Evolutionary conservation across 2,797 vertebrate genomes (phyloP).

Genomic region (Valencia hispanica): DNA sequence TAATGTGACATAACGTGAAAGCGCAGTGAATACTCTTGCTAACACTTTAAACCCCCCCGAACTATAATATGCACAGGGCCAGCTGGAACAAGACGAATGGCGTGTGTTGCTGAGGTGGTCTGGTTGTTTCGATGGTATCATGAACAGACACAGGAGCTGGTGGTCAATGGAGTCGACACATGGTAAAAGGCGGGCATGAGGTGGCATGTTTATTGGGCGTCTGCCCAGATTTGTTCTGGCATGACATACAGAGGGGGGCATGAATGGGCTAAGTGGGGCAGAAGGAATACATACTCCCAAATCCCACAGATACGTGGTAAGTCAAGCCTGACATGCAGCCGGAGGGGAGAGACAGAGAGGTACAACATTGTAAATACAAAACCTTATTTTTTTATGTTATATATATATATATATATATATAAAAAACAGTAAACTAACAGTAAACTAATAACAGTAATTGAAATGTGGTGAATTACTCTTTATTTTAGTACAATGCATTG

Average conservation of each 20-base stretch:
- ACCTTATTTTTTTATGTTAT: too few relatives aligned
- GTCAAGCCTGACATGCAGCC: conserved; percentile 92
- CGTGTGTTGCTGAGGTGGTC: conserved; percentile 37
- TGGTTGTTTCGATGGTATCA: conserved; percentile 47
- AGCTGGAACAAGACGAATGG: conserved; percentile 15
- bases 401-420: too few relatives aligned
- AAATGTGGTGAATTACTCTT: background rate
- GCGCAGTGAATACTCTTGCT: background rate
- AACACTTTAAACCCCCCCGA: background rate
- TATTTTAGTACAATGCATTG: background rate
- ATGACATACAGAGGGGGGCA: conserved; percentile 56
- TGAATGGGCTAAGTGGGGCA: conserved; percentile 72
- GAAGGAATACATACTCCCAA: conserved; percentile 93
- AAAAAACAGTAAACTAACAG: too few relatives aligned
- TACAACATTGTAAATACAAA: conserved; percentile 48
- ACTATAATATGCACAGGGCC: background rate
- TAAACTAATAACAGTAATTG: background rate
- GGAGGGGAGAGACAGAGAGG: conserved; percentile 52
- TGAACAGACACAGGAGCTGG: conserved; percentile 57
- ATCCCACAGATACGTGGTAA: conserved; percentile 95
- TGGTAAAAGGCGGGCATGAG: conserved; percentile 66
- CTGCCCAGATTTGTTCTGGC: conserved; percentile 76
- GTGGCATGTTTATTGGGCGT: conserved; percentile 66
- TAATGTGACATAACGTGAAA: background rate
- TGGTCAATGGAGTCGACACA: conserved; percentile 66